Evolutionary conservation across 1,140 invertebrate species (phyloP).

Genomic region (Gonatopus flavifemur): DNA sequence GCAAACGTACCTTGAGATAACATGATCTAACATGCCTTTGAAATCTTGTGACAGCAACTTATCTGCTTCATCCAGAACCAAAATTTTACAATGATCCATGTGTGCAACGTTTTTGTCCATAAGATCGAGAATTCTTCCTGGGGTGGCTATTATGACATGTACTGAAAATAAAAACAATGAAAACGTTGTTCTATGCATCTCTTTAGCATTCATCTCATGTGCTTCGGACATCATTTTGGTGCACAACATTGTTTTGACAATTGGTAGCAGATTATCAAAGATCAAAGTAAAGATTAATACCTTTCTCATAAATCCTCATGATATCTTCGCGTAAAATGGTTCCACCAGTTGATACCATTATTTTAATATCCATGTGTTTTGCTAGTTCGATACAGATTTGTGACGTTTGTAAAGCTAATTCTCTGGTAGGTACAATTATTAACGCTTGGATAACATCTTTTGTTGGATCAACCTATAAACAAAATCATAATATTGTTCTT

Average conservation of each 20-base stretch:
- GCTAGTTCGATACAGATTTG: constrained; percentile 99
- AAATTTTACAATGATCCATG: constrained; percentile 93
- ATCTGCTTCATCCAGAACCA: constrained; percentile 99
- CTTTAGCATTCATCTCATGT: too few species aligned
- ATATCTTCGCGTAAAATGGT: constrained; percentile 99
- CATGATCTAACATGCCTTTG: constrained; percentile 96
- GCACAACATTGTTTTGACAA: constrained; percentile 3
- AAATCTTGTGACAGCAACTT: constrained; percentile 99
- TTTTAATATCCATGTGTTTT: constrained; percentile 92
- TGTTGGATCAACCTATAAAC: constrained; percentile 78
- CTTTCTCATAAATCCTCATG: constrained; percentile 98
- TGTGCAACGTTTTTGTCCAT: constrained; percentile 99
- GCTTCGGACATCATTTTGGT: too few species aligned
- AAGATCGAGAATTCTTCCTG: constrained; percentile 97
- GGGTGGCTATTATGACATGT: constrained; percentile 98
- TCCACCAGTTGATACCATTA: constrained; percentile 99
- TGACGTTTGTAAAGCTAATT: constrained; percentile 98
- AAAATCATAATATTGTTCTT: background rate
- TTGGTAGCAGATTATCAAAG: background rate
- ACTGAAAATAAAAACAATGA: constrained; percentile 66
- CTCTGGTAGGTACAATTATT: constrained; percentile 98
- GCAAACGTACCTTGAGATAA: constrained; percentile 78
- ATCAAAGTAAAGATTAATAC: constrained; percentile 51
- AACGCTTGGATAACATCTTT: constrained; percentile 94
- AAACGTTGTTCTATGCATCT: too few species aligned